These are phyloP conservation scores for Protaetia brevitarsis DNA, from an alignment of 1,140 invertebrate species.

Conservation along the genomic window DNA sequence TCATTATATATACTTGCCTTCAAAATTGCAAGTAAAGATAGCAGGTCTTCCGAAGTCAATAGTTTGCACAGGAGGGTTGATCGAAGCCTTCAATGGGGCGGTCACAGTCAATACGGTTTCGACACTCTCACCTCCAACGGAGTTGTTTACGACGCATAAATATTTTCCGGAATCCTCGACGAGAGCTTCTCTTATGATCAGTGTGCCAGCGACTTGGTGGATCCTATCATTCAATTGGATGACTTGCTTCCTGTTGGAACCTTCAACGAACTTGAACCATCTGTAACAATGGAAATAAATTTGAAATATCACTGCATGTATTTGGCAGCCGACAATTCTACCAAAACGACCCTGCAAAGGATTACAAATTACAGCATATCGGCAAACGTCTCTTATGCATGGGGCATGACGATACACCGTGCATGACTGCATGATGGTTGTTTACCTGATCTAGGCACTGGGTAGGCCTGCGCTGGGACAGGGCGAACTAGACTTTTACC, in stretches of 20 bases:
- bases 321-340: not conserved
- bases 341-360: too few relatives aligned
- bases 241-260: constrained; percentile 76
- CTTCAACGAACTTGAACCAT: constrained; percentile 92
- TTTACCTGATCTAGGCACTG: constrained; percentile 59
- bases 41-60: constrained; percentile 90
- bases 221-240: constrained; percentile 82
- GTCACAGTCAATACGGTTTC: constrained; percentile 91
- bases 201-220: constrained; percentile 89
- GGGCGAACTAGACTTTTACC: constrained; percentile 46
- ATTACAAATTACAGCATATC: too few relatives aligned
- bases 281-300: constrained; percentile 56
- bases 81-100: constrained; percentile 79
- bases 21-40: constrained; percentile 83
- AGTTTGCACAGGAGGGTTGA: constrained; percentile 86
- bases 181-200: constrained; percentile 86
- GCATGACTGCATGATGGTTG: too few relatives aligned
- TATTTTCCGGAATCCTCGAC: constrained; percentile 93
- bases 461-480: constrained; percentile 65
- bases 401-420: not conserved
- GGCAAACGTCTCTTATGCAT: too few relatives aligned
- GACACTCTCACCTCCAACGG: constrained; percentile 87
- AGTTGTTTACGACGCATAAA: constrained; percentile 90
- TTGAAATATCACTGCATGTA: too few relatives aligned
- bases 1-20: constrained; percentile 71